Base-by-base conservation (phyloP, 2,888 invertebrate genomes). In the Drosophila fungiperda region DNA sequence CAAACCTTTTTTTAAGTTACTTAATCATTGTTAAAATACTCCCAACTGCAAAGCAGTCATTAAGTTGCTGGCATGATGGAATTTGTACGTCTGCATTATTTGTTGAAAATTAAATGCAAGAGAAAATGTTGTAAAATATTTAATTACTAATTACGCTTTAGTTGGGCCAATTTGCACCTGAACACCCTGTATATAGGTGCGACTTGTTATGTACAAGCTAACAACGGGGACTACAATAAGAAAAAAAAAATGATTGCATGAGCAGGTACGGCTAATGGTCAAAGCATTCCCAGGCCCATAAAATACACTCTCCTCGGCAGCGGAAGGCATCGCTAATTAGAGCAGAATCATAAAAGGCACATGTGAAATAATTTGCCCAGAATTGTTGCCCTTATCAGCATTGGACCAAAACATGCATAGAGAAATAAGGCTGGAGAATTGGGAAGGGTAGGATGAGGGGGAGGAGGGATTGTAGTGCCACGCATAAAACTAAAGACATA, bases 291-390 rank as follows among this genome's bases (percentile, higher is more conserved):
- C 52, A 40, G 8, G 40, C n/a, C 50, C 50, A 70, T 69, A 76
- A 68, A 73, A 48, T 58, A 49, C 52, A 55, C 38, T 67, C 70
- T 75, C 48, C 54, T 23, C 15, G 17, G 23, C 55, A 49, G 26
- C 45, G 17, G 59, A 42, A 57, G 63, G 50, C 67, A 45, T 29
- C 35, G 42, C 59, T 72, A 75, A 75, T 78, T 81, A 66, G 65
- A 53, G 54, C 48, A 61, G 42, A 70, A 67, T 71, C 73, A 82
- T 82, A 78, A 82, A 73, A 38, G 5, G 32, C 45, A 48, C 69
- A 76, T 80, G 73, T 62, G 77, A 78, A 78, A 71, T 77, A 71
- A 80, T 80, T 80, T 77, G 57, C 71, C 36, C 64, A 68, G 69
- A 65, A 70, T 67, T 72, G 4, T 29, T 71, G 50, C 48, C 58